phyloP scores from a whole-genome alignment of 92 coral and sea anemone genomes.

The Parazoanthus darwini region DNA sequence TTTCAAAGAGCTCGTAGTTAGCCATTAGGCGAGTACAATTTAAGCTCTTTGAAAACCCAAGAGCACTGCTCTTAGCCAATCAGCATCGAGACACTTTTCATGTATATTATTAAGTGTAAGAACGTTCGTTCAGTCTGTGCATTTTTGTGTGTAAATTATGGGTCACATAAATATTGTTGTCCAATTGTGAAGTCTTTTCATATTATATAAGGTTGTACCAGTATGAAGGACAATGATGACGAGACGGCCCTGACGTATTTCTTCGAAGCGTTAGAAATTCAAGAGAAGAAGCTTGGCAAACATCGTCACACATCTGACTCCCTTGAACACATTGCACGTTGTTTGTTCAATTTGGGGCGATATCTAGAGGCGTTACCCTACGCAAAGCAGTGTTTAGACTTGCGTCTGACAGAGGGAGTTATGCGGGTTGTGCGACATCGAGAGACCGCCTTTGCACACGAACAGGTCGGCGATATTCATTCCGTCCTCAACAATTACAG shows the following conservation, averaged over 20 bases:
- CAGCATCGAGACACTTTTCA: too few species aligned
- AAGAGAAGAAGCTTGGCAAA: slow-evolving; percentile 15
- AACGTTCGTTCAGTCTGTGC: too few species aligned
- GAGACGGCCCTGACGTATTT: slow-evolving; percentile 19
- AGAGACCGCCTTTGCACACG: slow-evolving; percentile 29
- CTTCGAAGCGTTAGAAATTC: slow-evolving; percentile 35
- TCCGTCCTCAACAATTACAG: slow-evolving; percentile 19
- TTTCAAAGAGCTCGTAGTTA: too few species aligned
- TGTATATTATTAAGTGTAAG: too few species aligned
- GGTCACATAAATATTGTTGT: too few species aligned
- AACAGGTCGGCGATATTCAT: slow-evolving; percentile 21
- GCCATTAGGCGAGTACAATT: too few species aligned
- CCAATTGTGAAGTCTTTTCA: background rate
- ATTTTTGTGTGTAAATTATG: too few species aligned
- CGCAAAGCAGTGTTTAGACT: slow-evolving; percentile 18
- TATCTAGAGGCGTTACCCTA: slow-evolving; percentile 24
- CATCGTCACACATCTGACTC: slow-evolving; percentile 26
- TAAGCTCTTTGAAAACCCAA: too few species aligned
- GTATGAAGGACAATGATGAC: slow-evolving; percentile 21
- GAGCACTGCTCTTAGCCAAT: too few species aligned
- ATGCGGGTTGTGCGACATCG: slow-evolving; percentile 26
- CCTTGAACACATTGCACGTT: slow-evolving; percentile 11
- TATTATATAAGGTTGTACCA: slow-evolving; percentile 6
- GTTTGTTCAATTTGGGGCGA: slow-evolving; percentile 21
- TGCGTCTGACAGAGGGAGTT: slow-evolving; percentile 14